phyloP scores from a whole-genome alignment of 1,140 invertebrate genomes.

The Megalonaias nervosa region DNA sequence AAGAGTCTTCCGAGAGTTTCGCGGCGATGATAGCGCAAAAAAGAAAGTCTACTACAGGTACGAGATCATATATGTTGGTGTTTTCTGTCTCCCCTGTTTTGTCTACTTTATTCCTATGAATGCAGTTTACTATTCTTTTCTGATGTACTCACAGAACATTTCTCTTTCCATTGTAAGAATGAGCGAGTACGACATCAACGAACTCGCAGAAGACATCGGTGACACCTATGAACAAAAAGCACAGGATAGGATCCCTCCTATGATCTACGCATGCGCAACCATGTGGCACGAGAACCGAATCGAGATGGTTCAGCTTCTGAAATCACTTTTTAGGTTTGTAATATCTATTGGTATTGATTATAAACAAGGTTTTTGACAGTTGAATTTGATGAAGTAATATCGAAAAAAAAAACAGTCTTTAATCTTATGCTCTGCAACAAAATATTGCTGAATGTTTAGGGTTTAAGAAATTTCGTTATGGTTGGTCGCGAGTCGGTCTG shows the following conservation, averaged over 20 bases:
- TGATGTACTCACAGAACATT: too few relatives aligned
- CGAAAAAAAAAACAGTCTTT: neutral
- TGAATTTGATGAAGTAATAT: neutral
- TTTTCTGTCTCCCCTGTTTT: too few relatives aligned
- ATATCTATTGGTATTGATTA: neutral
- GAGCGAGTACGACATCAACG: neutral
- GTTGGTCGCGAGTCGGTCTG: too few relatives aligned
- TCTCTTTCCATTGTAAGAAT: too few relatives aligned
- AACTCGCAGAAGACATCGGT: constrained; percentile 31
- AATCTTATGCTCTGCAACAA: neutral
- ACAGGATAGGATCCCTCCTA: constrained; percentile 73
- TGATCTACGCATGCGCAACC: constrained; percentile 95
- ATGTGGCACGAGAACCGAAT: constrained; percentile 98
- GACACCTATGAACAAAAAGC: constrained; percentile 35
- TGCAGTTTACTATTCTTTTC: too few relatives aligned
- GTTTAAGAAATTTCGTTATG: too few relatives aligned
- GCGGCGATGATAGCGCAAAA: too few relatives aligned
- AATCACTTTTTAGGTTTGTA: constrained; percentile 68
- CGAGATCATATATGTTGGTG: too few relatives aligned
- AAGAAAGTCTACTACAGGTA: too few relatives aligned
- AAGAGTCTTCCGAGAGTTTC: neutral
- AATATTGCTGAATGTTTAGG: too few relatives aligned
- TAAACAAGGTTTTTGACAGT: too few relatives aligned
- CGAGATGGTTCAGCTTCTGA: constrained; percentile 84
- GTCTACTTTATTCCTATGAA: too few relatives aligned